These are phyloP conservation scores for Mamestra brassicae DNA, from an alignment of 2,888 invertebrate genomes.

Conservation along the genomic window DNA sequence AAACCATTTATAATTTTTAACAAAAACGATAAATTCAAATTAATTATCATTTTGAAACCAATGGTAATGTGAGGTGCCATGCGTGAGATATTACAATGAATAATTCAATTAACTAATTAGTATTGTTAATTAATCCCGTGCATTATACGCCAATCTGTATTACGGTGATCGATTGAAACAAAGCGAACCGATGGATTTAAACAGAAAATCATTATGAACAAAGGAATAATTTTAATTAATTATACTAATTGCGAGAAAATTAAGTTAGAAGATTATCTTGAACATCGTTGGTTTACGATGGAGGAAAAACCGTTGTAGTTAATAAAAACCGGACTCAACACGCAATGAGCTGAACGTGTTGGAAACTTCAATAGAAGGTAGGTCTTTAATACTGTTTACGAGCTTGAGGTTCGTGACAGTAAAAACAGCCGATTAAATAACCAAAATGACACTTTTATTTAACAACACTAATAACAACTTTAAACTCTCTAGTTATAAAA, in stretches of 20 bases:
- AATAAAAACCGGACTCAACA: background rate
- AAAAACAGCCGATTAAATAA: too few species aligned
- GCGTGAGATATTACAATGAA: slow-evolving; percentile 58
- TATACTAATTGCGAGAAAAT: slow-evolving; percentile 15
- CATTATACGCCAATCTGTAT: slow-evolving; percentile 41
- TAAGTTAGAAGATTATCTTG: background rate
- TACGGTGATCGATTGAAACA: slow-evolving; percentile 32
- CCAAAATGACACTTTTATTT: too few species aligned
- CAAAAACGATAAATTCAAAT: slow-evolving; percentile 41
- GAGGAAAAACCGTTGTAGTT: background rate
- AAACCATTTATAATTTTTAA: background rate
- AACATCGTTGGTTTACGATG: too few species aligned
- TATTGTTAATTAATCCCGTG: slow-evolving; percentile 49
- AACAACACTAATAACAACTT: too few species aligned
- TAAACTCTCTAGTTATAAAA: too few species aligned
- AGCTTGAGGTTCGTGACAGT: too few species aligned
- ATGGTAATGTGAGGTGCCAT: slow-evolving; percentile 43
- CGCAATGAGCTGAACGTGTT: background rate
- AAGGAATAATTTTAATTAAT: slow-evolving; percentile 9
- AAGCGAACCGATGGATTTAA: slow-evolving; percentile 18
- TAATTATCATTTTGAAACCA: slow-evolving; percentile 44
- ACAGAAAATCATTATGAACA: slow-evolving; percentile 1
- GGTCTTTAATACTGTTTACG: too few species aligned
- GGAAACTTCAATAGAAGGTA: background rate
- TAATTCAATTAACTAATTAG: slow-evolving; percentile 55